These are phyloP conservation scores for Blastobasis lacticolella DNA, from an alignment of 2,888 invertebrate species.

Conservation along the genomic window DNA sequence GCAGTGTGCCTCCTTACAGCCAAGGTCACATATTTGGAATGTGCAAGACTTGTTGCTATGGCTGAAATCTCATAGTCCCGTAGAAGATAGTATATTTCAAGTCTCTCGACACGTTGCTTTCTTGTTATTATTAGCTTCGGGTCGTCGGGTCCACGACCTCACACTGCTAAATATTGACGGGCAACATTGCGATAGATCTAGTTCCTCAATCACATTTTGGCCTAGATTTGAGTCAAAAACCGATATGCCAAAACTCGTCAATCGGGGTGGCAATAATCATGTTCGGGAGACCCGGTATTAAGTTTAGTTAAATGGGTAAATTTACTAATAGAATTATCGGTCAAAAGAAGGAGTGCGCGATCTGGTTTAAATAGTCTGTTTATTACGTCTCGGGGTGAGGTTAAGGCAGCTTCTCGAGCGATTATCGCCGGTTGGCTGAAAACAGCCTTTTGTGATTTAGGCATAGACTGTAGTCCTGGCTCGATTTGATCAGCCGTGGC, in stretches of 20 bases:
- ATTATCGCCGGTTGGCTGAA: conserved; percentile 1
- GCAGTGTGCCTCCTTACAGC: too few relatives aligned
- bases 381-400: conserved; percentile 5
- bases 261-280: conserved; percentile 2
- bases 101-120: conserved; percentile 10
- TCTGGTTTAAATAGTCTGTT: background rate
- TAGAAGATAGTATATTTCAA: conserved; percentile 5
- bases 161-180: conserved; percentile 5
- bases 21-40: too few relatives aligned
- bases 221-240: conserved; percentile 6
- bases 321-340: conserved; percentile 2
- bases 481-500: conserved; percentile 2
- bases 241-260: too few relatives aligned
- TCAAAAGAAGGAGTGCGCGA: too few relatives aligned
- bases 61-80: conserved; percentile 1
- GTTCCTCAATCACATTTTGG: conserved; percentile 3
- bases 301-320: conserved; percentile 1
- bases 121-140: conserved; percentile 5
- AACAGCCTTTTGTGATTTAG: too few relatives aligned
- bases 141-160: conserved; percentile 8
- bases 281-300: background rate
- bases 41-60: conserved; percentile 4
- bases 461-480: conserved; percentile 3
- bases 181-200: background rate
- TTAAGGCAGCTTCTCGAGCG: conserved; percentile 3